phyloP scores from a whole-genome alignment of 23 tunicate genomes.

The Phallusia fumigata region DNA sequence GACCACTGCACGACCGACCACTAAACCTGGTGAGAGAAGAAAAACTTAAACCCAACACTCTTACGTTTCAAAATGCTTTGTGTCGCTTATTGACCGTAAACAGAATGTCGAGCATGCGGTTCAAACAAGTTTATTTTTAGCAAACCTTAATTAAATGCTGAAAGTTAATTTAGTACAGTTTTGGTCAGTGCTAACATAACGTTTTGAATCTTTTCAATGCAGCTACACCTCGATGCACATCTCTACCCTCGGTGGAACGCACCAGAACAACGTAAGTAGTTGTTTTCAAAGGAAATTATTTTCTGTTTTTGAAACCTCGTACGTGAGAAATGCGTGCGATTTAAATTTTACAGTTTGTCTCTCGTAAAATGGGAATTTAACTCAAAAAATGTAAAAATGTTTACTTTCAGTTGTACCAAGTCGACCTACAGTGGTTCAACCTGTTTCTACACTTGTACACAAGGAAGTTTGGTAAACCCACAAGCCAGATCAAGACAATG shows the following conservation, averaged over 20 bases:
- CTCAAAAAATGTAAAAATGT: neutral
- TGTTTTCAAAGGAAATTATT: neutral
- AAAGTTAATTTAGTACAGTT: too few species aligned
- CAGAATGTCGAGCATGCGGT: too few species aligned
- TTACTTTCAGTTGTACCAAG: conserved; percentile 5
- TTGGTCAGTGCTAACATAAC: neutral
- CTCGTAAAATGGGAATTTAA: too few species aligned
- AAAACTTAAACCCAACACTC: too few species aligned
- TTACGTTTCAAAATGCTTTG: too few species aligned
- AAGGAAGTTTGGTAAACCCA: neutral
- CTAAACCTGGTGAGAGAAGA: too few species aligned
- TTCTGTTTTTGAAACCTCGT: neutral
- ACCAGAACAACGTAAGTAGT: neutral
- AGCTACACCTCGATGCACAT: conserved; percentile 2
- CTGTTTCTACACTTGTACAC: neutral
- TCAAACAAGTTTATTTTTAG: too few species aligned
- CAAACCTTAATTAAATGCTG: too few species aligned
- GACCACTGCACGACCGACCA: too few species aligned
- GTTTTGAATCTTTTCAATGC: neutral
- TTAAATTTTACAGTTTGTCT: too few species aligned
- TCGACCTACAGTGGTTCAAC: conserved; percentile 2
- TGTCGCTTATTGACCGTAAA: too few species aligned
- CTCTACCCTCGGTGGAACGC: neutral
- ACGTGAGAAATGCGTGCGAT: too few species aligned
- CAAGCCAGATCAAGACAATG: neutral